Evolutionary conservation across 2,113 vertebrate species (phyloP).

Genomic region (Rhabdornis inornatus): DNA sequence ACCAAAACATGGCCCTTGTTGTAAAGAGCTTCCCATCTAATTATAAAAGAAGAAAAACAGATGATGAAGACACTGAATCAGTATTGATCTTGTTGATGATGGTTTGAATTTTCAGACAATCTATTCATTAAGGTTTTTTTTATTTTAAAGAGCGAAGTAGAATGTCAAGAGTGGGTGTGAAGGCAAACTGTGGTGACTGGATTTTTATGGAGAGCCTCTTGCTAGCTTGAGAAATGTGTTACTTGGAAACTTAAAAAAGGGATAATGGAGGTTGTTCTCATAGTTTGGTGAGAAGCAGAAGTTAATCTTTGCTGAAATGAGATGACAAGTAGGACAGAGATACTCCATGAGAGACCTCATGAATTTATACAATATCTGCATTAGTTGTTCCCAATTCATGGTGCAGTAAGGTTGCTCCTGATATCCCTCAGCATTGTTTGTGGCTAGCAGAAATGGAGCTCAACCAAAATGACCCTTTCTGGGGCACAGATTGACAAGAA

Average conservation of each 20-base stretch:
- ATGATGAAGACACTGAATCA: background rate
- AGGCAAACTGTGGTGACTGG: constrained; percentile 32
- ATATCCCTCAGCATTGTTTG: background rate
- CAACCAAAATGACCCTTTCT: background rate
- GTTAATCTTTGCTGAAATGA: background rate
- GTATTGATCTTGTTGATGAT: background rate
- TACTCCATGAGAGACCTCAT: background rate
- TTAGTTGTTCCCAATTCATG: background rate
- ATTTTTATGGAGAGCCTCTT: constrained; percentile 26
- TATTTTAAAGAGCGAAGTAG: background rate
- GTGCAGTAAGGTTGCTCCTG: background rate
- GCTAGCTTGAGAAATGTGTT: constrained; percentile 11
- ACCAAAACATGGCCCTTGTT: background rate
- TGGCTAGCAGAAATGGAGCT: background rate
- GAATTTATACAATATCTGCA: background rate
- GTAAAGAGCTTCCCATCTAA: background rate
- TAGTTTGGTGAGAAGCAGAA: constrained; percentile 25
- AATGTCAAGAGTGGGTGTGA: constrained; percentile 35
- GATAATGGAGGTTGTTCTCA: constrained; percentile 5
- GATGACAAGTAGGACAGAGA: background rate
- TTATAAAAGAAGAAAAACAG: background rate
- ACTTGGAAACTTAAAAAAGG: constrained; percentile 22
- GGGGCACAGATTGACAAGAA: background rate
- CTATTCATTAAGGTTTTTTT: background rate
- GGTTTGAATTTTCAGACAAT: background rate